Evolutionary conservation across 2,113 vertebrate genomes (phyloP).

Genomic region (Clarias gariepinus): DNA sequence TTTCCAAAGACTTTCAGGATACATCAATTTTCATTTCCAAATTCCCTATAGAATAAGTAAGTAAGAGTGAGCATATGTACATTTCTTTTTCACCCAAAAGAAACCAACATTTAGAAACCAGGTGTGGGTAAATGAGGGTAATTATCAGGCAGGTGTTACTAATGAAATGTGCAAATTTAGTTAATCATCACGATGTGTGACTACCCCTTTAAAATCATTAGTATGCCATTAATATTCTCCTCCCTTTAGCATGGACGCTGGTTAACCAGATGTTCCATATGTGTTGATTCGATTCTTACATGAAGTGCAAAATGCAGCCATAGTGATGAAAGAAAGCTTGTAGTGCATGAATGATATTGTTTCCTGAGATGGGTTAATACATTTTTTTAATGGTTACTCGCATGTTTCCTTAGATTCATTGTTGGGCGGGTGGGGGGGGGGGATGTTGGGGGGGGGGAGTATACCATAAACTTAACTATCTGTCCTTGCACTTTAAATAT

Average conservation of each 20-base stretch:
- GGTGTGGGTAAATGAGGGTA: background rate
- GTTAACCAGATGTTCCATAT: background rate
- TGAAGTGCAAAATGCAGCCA: background rate
- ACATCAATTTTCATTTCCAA: too few relatives aligned
- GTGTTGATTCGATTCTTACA: background rate
- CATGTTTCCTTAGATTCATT: background rate
- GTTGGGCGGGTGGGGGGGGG: background rate
- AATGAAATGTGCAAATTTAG: background rate
- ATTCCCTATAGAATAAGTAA: too few relatives aligned
- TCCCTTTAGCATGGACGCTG: background rate
- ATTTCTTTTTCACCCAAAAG: background rate
- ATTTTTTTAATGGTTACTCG: background rate
- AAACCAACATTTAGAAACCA: background rate
- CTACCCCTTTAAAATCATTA: background rate
- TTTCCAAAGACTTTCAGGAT: too few relatives aligned
- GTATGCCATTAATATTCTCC: background rate
- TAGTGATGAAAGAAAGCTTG: background rate
- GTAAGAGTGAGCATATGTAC: too few relatives aligned
- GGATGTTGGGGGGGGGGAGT: too few relatives aligned
- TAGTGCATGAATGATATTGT: background rate
- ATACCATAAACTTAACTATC: background rate
- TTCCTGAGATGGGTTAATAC: background rate
- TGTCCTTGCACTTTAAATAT: conserved; percentile 61
- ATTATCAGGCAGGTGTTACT: background rate
- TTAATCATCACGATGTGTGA: background rate